phyloP scores from a whole-genome alignment of 2,113 vertebrate species.

The Genyomyrus donnyi region DNA sequence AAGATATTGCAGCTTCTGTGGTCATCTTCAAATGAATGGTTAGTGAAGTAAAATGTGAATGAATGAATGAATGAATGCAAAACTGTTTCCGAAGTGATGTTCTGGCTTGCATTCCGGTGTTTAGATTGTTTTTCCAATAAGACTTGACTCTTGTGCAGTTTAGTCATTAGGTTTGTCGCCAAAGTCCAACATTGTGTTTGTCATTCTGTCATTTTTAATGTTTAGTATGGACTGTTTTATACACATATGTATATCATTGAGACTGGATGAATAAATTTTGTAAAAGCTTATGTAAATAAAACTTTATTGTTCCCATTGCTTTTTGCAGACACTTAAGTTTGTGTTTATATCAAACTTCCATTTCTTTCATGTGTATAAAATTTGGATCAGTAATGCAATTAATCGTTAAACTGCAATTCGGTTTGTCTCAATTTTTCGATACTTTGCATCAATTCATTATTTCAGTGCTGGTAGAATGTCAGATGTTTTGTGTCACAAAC shows the following conservation, averaged over 20 bases:
- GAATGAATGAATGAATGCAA: constrained; percentile 6
- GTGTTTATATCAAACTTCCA: neutral
- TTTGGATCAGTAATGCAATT: neutral
- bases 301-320: neutral
- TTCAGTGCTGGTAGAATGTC: neutral
- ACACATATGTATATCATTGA: neutral
- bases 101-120: neutral
- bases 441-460: neutral
- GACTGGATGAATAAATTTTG: neutral
- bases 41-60: neutral
- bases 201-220: constrained; percentile 3
- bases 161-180: neutral
- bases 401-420: neutral
- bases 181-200: neutral
- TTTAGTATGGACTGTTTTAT: neutral
- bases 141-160: neutral
- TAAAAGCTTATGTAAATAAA: constrained; percentile 8
- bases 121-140: neutral
- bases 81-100: neutral
- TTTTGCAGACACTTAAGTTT: neutral
- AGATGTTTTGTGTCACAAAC: neutral
- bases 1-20: neutral
- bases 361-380: neutral
- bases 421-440: neutral
- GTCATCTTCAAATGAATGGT: neutral